A percentile compares a stretch with the other conserved stretches of the same genome.
These are phyloP conservation scores for Uropsilus gracilis DNA, from an alignment of 2,113 vertebrate genomes.

Conservation along the genomic window DNA sequence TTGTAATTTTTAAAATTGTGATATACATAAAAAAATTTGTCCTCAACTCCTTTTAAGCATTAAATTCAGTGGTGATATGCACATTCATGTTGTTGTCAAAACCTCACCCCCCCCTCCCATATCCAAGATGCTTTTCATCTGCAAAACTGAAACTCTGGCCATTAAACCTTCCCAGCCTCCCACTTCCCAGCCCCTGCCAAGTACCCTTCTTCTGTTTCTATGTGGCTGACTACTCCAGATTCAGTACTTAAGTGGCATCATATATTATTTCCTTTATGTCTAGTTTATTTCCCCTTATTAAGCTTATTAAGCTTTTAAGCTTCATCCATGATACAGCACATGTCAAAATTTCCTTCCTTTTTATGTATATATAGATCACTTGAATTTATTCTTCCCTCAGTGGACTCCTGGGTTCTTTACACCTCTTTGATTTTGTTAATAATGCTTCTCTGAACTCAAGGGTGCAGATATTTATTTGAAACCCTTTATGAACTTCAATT, in stretches of 20 bases:
- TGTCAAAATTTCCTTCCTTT: not conserved
- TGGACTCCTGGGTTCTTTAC: not conserved
- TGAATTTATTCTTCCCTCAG: not conserved
- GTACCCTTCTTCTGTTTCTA: not conserved
- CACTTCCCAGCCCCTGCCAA: not conserved
- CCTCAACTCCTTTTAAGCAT: not conserved
- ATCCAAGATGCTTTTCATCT: not conserved
- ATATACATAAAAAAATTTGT: not conserved
- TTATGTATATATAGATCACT: not conserved
- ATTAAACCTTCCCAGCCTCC: not conserved
- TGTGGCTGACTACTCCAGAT: not conserved
- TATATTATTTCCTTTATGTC: not conserved
- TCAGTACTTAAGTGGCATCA: not conserved
- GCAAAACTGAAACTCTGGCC: not conserved
- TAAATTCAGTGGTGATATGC: not conserved
- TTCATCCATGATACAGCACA: not conserved
- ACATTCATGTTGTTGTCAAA: not conserved
- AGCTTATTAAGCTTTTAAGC: not conserved
- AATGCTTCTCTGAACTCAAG: not conserved
- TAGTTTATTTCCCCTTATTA: not conserved
- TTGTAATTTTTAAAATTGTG: not conserved
- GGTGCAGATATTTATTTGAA: not conserved
- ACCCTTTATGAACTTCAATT: not conserved
- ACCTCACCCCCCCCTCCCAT: too few relatives aligned
- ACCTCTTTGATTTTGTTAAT: not conserved